Base-by-base conservation (phyloP, 2,113 vertebrate species). In the Caloenas nicobarica region DNA sequence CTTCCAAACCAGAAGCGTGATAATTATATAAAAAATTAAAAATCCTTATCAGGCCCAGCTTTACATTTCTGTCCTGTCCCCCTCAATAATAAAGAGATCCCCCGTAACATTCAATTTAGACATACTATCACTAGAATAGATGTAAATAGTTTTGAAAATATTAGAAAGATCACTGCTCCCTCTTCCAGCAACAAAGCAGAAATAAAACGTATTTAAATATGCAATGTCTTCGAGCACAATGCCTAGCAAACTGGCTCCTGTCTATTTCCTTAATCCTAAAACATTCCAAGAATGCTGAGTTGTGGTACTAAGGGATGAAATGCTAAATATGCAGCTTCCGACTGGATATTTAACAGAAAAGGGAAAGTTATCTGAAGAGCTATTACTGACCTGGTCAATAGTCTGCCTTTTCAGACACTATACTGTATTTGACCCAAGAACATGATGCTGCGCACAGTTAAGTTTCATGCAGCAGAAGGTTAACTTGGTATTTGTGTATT, bases 181-280 rank as follows among this genome's bases (percentile, higher is more conserved):
- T 91, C 96, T 92, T 80, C 91, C 78, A 91, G 91, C 31, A 92
- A 64, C 3, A 60, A 71, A 84, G 51, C 25, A 68, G 18, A 94
- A 88, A 68, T 29, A 88, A 82, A 58, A 46, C 7, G 18, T 12
- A 60, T 4, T 62, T 57, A 62, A 25, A 8, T 12, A 16, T 7
- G 5, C 7, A 76, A 38, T 13, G 34, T 12, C 42, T 78, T 72
- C 61, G n/a, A 83, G 40, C 18, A 73, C 24, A 85, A 16, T 42
- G 83, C 44, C 54, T 70, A 91, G 53, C 24, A 18, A 89, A 76
- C 28, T 54, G 9, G 11, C 11, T 89, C 42, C 31, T 44, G 28
- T 17, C 13, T 40, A 70, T 26, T 68, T 79, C 42, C 48, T 68
- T 95, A 77, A 82, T 50, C 58, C 31, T 42, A 72, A 89, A 94